Evolutionary conservation across 2,888 invertebrate species (phyloP), one percentile per base, ranked within the genome.

Genomic region (Macrosiphum euphorbiae): DNA sequence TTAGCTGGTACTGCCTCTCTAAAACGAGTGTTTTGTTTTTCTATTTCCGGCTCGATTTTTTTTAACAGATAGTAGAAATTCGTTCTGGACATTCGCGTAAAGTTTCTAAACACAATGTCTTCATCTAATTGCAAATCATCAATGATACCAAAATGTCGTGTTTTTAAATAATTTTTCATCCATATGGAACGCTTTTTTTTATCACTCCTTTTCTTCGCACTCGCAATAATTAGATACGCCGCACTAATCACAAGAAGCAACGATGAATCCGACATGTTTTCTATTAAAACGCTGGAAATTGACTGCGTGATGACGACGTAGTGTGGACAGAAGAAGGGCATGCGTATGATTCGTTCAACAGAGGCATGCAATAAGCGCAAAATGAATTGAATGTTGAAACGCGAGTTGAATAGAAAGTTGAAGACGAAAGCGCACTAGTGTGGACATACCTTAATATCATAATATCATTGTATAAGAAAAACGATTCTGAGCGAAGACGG

Each of bases 21-120:
- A n/a, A 89, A 89, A 89, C 89, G 61, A 89, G 61, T 61, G 61
- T 88, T 88, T 88, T 88, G 88, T 88, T 88, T 88, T 88, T 2
- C 88, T 55, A 88, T 88, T 88, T 88, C 88, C 24, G 55, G n/a
- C 13, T 88, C 58, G 4, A 88, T 88, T 88, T 11, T 88, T 88
- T 88, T 55, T 88, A 88, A 88, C 13, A 88, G 4, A 3, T 0
- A 52, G 58, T 88, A 88, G 35, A 88, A 28, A 88, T 88, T 88
- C 24, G 52, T 7, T 44, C 44, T 44, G 7, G 44, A 44, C 44
- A 44, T 44, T 44, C 44, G 44, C 44, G 44, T 44, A 87, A 84
- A 84, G 50, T 87, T 87, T 87, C 87, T n/a, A 88, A 88, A 88
- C 10, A 88, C 3, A 52, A 88, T 88, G 10, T 88, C 88, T 88